phyloP scores from a whole-genome alignment of 2,888 invertebrate genomes.

The Zaprionus lineosus region DNA sequence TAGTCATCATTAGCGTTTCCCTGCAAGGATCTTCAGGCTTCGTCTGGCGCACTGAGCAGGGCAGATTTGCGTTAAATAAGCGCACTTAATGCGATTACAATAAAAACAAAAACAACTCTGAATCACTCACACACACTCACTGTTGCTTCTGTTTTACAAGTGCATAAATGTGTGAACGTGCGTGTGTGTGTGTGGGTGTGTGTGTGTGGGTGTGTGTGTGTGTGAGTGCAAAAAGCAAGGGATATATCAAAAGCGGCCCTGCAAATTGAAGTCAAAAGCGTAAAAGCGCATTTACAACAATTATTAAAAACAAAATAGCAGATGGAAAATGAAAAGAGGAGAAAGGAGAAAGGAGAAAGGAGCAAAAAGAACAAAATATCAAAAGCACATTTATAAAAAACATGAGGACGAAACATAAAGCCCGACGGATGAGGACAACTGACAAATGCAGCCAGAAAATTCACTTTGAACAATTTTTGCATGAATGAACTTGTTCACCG shows the following conservation, averaged over 20 bases:
- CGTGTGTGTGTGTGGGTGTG: conserved; percentile 1
- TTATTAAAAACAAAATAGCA: conserved; percentile 51
- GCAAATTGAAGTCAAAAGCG: conserved; percentile 78
- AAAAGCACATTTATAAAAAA: conserved; percentile 16
- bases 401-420: too few relatives aligned
- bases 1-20: conserved; percentile 81
- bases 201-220: conserved; percentile 18
- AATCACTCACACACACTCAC: too few relatives aligned
- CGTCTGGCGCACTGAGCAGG: conserved; percentile 44
- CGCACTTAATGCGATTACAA: conserved; percentile 81
- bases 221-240: conserved; percentile 45
- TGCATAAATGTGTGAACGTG: conserved; percentile 7
- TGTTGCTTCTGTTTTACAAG: too few relatives aligned
- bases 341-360: neutral
- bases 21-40: conserved; percentile 43
- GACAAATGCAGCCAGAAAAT: conserved; percentile 68
- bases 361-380: conserved; percentile 1
- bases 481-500: conserved; percentile 70
- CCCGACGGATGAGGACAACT: conserved; percentile 49
- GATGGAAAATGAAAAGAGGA: conserved; percentile 32
- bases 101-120: conserved; percentile 39
- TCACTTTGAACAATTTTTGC: conserved; percentile 80
- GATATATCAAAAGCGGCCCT: conserved; percentile 72
- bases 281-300: conserved; percentile 81
- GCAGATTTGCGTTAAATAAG: conserved; percentile 81